Base-by-base conservation (phyloP, 2,113 vertebrate species). In the Atherinomorus stipes region DNA sequence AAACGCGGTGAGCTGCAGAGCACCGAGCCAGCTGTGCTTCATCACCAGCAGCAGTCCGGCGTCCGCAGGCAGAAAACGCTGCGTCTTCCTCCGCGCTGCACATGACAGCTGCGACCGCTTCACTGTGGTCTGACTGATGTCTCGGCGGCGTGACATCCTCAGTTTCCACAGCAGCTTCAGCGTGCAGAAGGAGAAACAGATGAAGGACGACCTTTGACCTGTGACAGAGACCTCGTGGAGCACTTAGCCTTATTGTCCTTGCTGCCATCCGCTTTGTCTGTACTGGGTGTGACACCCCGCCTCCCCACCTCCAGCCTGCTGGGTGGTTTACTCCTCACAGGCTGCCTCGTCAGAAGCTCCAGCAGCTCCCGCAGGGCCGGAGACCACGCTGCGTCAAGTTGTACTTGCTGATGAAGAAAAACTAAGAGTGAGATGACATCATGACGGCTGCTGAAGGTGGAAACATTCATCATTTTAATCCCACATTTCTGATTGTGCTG, bases 181-280 rank as follows among this genome's bases (percentile, higher is more conserved):
- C 10, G 61, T 57, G 65, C 19, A 64, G 67, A 64, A 1, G 16
- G 26, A 45, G 56, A 67, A 80, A 28, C 50, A 28, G 64, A 83
- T 64, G 81, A 83, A 50, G 21, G 31, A n/a, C 71, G 37, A 85
- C 77, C 82, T 86, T 66, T 85, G 80, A 88, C 87, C 76, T 23
- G n/a, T 10, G 70, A 77, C 45, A 83, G 74, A 73, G 64, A 31
- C 62, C 57, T 59, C 73, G 50, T 71, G 71, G 25, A 74, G 76
- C 67, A 71, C 74, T 71, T 56, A 44, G 68, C 70, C 70, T 45
- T 53, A 72, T 76, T 77, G 64, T 75, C 60, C 59, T 68, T 11
- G 50, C 71, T 71, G 60, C 44, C 68, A 75, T 34, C 45, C 45
- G 25, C 63, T 45, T 58, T 77, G 56, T 74, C 28, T 73, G 57